Base-by-base conservation (phyloP, 2,797 vertebrate genomes). In the Sphenopsis melanotis region DNA sequence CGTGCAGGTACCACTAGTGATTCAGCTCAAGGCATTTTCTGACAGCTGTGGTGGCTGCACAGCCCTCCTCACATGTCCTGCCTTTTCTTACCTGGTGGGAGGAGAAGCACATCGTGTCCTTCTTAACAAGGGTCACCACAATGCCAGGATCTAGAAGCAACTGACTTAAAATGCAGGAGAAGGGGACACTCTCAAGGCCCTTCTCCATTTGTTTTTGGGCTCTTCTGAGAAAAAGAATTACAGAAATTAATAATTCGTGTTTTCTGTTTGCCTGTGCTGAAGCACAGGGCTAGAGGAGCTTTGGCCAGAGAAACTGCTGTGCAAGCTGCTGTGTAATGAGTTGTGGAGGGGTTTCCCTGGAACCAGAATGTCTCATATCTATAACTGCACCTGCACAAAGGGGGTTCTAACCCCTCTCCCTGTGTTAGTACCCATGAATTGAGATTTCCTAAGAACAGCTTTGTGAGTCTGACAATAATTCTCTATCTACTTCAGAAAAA, bases 1-100 rank as follows among this genome's bases (percentile, higher is more conserved):
- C 2, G 0, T 46, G 16, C 17, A 55, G 47, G 21, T 27, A 9
- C 22, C 1, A 1, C 14, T 27, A 26, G 29, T 7, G 29, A 29
- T 65, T 68, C 46, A 86, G 46, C 55, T 68, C 11, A 34, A 32
- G 37, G 65, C 22, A n/a, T 65, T 39, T 74, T 53, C 52, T 30
- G 30, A 60, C 2, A 12, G 47, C 42, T 56, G 5, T 27, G 42
- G 15, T 78, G 66, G 37, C 46, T 56, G 78, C 37, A 27, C n/a
- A 70, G 71, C n/a, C 23, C 39, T 90, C 29, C 56, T 70, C 37
- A 8, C 4, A n/a, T 57, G 24, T 39, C 41, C 24, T 68, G 17
- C 17, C 13, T 83, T 55, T 86, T 63, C 50, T 39, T 60, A 36
- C 18, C 37, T 80, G 46, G 8, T 61, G 15, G 26, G n/a, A 90